Evolutionary conservation across 2,797 vertebrate genomes (phyloP).

Genomic region (Babyrousa celebensis): DNA sequence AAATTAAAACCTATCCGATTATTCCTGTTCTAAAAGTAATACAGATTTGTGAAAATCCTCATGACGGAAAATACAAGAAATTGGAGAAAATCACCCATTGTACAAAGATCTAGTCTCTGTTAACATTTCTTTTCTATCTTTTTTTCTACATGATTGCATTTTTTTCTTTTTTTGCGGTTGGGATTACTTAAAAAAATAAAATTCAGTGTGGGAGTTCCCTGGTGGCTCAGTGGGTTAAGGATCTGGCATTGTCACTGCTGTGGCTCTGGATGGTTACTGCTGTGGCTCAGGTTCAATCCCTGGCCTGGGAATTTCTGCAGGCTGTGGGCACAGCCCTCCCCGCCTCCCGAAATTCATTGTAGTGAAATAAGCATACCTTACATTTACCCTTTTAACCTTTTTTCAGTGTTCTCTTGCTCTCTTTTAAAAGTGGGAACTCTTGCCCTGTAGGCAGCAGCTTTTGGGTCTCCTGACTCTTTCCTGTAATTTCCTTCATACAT

Average conservation of each 20-base stretch:
- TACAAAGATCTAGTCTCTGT: conserved; percentile 4
- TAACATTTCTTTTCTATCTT: background rate
- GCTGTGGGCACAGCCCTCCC: too few relatives aligned
- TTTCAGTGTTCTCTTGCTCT: background rate
- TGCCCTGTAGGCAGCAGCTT: background rate
- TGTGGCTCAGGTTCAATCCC: too few relatives aligned
- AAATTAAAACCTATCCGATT: background rate
- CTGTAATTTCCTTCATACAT: background rate
- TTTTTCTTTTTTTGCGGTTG: background rate
- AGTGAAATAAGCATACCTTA: background rate
- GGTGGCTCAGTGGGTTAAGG: too few relatives aligned
- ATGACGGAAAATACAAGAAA: background rate
- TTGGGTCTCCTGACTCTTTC: conserved; percentile 44
- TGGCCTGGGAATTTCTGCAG: too few relatives aligned
- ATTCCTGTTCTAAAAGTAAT: background rate
- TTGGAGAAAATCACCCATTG: background rate
- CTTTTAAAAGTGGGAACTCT: background rate
- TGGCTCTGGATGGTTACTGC: too few relatives aligned
- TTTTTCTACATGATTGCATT: background rate
- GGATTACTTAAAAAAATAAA: background rate
- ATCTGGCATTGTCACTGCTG: too few relatives aligned
- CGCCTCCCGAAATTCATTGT: background rate
- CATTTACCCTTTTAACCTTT: background rate
- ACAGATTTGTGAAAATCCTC: conserved; percentile 36
- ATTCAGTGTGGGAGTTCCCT: too few relatives aligned